A percentile compares a stretch with the other conserved stretches of the same genome.
phyloP scores from a whole-genome alignment of 2,888 invertebrate genomes.

The Pachymerium ferrugineum region DNA sequence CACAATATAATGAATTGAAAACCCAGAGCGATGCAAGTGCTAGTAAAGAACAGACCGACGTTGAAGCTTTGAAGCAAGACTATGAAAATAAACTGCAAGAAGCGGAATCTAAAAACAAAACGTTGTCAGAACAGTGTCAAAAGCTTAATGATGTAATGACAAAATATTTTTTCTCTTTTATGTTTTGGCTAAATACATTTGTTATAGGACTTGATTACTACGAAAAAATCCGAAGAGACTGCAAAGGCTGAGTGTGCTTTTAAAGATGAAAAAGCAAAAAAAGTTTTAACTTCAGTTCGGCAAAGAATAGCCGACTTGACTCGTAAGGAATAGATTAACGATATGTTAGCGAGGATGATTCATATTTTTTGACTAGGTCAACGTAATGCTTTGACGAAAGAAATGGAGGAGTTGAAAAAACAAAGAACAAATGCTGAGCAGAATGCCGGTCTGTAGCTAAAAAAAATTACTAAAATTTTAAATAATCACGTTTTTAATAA shows the following conservation, averaged over 20 bases:
- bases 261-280: conserved; percentile 40
- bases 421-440: conserved; percentile 34
- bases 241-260: conserved; percentile 37
- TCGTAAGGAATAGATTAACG: conserved; percentile 5
- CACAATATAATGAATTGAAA: conserved; percentile 38
- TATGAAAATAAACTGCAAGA: conserved; percentile 51
- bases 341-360: background rate
- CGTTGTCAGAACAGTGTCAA: conserved; percentile 36
- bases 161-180: background rate
- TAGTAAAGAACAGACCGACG: conserved; percentile 40
- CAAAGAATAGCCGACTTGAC: conserved; percentile 64
- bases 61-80: conserved; percentile 40
- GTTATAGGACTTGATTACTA: conserved; percentile 23
- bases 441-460: background rate
- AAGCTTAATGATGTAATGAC: conserved; percentile 36
- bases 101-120: conserved; percentile 45
- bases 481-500: background rate
- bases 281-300: conserved; percentile 50
- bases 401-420: conserved; percentile 61
- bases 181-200: background rate
- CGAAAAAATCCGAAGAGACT: conserved; percentile 29
- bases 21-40: conserved; percentile 39
- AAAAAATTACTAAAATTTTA: background rate
- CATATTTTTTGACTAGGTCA: conserved; percentile 34
- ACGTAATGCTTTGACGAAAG: conserved; percentile 55